Conservation (phyloP, 1,140 invertebrate genomes). For the Branchinecta lindahli region DNA sequence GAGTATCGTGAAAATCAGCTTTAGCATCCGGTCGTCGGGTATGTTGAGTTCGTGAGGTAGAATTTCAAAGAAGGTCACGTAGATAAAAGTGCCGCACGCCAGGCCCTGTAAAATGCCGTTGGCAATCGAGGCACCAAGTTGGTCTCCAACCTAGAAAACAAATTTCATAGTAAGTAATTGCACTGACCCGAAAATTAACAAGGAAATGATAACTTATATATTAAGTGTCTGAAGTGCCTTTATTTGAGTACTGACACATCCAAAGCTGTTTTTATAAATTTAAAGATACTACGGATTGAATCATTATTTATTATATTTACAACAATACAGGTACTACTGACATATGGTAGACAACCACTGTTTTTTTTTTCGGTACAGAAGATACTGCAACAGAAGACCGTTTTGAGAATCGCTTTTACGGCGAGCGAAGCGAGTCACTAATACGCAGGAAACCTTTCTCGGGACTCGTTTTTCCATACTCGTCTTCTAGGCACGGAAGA, state of each 20-base stretch:
- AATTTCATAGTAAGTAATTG: no score
- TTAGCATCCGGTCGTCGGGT: constrained; percentile 32
- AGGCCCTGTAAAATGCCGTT: constrained; percentile 43
- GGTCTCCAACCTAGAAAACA: constrained; percentile 24
- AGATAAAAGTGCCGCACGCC: constrained; percentile 78
- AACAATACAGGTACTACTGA: neutral
- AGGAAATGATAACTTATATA: neutral
- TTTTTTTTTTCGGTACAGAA: no score
- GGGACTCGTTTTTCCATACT: no score
- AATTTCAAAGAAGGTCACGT: constrained; percentile 83
- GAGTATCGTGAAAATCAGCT: constrained; percentile 36
- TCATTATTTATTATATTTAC: neutral
- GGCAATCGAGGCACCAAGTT: constrained; percentile 29
- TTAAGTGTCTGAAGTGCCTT: neutral
- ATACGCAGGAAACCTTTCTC: no score
- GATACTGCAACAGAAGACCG: no score
- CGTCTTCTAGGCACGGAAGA: no score
- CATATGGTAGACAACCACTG: no score
- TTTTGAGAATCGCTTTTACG: no score
- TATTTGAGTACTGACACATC: neutral
- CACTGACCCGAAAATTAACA: no score
- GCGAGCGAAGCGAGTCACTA: no score
- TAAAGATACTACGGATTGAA: no score
- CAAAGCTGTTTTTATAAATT: no score
- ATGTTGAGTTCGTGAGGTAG: constrained; percentile 50